phyloP scores from a whole-genome alignment of 2,888 invertebrate species.

The Laothoe populi region DNA sequence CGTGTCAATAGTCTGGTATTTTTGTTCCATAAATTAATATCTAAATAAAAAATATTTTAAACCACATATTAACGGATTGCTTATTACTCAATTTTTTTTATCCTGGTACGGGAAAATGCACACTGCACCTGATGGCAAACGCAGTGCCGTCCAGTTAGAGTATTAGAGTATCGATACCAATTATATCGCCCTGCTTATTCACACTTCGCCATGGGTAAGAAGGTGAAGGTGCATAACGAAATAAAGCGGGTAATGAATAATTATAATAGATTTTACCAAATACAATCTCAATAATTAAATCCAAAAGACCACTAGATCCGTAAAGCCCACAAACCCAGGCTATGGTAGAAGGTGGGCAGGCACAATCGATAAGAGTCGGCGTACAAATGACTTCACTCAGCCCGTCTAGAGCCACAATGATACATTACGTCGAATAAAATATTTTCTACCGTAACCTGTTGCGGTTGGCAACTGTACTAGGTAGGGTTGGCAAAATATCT shows the following conservation, averaged over 20 bases:
- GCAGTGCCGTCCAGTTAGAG: too few relatives aligned
- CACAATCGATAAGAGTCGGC: constrained; percentile 59
- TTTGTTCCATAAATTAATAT: too few relatives aligned
- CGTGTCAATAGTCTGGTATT: too few relatives aligned
- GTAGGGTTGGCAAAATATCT: constrained; percentile 42
- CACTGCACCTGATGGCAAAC: too few relatives aligned
- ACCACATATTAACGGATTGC: too few relatives aligned
- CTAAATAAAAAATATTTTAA: too few relatives aligned
- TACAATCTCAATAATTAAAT: constrained; percentile 63
- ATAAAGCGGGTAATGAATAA: not conserved
- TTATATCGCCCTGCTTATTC: too few relatives aligned
- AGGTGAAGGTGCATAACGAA: too few relatives aligned
- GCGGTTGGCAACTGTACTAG: constrained; percentile 51
- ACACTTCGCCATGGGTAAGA: too few relatives aligned
- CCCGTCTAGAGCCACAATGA: constrained; percentile 63
- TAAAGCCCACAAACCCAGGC: constrained; percentile 52
- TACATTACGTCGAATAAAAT: constrained; percentile 79
- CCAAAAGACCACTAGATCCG: constrained; percentile 52
- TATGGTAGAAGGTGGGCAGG: constrained; percentile 38
- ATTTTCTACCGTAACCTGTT: constrained; percentile 78
- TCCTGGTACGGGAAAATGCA: too few relatives aligned
- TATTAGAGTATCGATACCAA: too few relatives aligned
- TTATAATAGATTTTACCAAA: constrained; percentile 43
- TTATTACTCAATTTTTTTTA: too few relatives aligned
- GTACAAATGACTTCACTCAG: constrained; percentile 57